Percentiles rank a stretch among this genome's conserved stretches.
These are phyloP conservation scores for Ornithorhynchus anatinus DNA, from an alignment of 2,113 vertebrate genomes.

Conservation along the genomic window DNA sequence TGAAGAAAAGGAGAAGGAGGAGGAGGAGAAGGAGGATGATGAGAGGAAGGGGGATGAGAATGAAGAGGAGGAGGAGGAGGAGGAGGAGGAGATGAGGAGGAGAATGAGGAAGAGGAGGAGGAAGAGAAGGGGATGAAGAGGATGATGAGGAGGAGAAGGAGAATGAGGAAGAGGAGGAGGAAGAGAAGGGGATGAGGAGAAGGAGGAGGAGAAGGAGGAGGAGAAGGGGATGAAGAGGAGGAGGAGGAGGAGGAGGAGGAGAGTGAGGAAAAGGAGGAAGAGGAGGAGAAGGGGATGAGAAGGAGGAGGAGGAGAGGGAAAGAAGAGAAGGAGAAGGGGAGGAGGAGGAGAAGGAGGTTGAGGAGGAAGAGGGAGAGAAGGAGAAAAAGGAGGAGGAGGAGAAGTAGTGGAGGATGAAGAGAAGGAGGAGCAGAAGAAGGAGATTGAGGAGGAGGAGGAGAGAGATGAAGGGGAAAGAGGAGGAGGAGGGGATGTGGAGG, in stretches of 20 bases:
- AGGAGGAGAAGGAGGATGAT: no score
- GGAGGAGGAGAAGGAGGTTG: background rate
- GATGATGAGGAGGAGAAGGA: background rate
- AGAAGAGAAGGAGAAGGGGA: background rate
- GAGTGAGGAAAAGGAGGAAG: no score
- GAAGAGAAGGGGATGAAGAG: background rate
- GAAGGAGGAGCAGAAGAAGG: no score
- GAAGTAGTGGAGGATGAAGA: background rate
- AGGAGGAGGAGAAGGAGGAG: no score
- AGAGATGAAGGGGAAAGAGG: background rate
- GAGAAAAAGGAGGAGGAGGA: background rate
- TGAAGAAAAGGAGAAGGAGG: no score
- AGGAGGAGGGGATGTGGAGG: no score
- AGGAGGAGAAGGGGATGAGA: background rate
- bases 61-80: background rate
- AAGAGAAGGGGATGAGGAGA: no score
- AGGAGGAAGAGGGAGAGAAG: background rate
- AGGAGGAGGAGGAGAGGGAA: background rate
- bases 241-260: no score
- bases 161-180: no score
- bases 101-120: background rate
- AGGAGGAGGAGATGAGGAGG: background rate
- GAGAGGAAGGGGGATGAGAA: background rate
- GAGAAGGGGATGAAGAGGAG: no score
- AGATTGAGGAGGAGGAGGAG: no score